Percentiles rank a stretch among this genome's conserved stretches.
Evolutionary conservation across 2,797 vertebrate species (phyloP).

Genomic region (Carcharodon carcharias): DNA sequence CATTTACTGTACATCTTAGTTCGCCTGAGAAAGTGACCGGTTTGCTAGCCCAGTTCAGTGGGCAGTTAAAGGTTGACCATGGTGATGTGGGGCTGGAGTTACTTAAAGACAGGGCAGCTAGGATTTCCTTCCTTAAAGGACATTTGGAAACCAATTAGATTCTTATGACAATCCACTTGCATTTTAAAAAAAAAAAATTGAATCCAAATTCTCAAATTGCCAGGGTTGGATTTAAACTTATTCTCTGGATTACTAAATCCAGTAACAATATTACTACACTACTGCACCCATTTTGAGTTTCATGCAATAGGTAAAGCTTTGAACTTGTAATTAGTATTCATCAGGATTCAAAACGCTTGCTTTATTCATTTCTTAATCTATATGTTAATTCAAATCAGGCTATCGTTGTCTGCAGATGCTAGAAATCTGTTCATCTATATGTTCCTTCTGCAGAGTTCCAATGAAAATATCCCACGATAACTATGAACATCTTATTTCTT

Average conservation of each 20-base stretch:
- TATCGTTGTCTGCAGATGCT: too few species aligned
- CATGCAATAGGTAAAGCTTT: background rate
- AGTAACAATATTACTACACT: background rate
- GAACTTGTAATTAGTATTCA: background rate
- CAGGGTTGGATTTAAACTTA: background rate
- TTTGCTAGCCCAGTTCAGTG: background rate
- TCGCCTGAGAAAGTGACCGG: background rate
- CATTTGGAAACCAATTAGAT: background rate
- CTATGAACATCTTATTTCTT: too few species aligned
- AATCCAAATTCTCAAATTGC: background rate
- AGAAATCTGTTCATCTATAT: too few species aligned
- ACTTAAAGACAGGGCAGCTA: background rate
- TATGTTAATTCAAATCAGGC: too few species aligned
- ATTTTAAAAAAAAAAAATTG: background rate
- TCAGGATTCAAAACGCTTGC: background rate
- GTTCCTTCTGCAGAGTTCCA: too few species aligned
- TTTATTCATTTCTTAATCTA: too few species aligned
- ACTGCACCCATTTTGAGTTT: background rate
- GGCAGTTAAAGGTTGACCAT: background rate
- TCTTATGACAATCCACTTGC: background rate
- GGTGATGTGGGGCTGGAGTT: background rate
- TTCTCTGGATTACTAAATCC: background rate
- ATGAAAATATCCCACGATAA: too few species aligned
- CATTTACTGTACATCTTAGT: background rate
- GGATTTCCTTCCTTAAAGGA: background rate